Base-by-base conservation (phyloP, 1,140 invertebrate genomes). In the Drosophila albomicans region DNA sequence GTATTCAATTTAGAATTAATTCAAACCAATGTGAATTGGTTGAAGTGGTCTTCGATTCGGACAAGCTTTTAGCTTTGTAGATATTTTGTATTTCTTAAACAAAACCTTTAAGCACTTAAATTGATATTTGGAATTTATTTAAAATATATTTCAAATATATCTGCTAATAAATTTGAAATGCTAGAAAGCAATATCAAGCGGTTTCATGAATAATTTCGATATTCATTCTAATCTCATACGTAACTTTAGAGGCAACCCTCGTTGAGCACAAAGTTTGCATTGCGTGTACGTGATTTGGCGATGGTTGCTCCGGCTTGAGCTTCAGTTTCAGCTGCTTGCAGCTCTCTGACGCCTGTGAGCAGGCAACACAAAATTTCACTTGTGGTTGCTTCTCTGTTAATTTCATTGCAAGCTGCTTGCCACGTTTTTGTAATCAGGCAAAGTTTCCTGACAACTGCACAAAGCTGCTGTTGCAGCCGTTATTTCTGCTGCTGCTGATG, bases 351-450 rank as follows among this genome's bases (percentile, higher is more conserved):
- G 76, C 77, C 71, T 75, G 25, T 20, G 38, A 72, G 57, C 43
- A 79, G 72, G 84, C 79, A 87, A 79, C 82, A 78, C 58, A 77
- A 25, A 82, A 88, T 87, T 88, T 87, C 78, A 85, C 77, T 87
- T 88, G 82, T 82, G 82, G 82, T 86, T 79, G 79, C 79, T 63
- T 88, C 72, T 77, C 79, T 87, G 79, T 88, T 87, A 87, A 87
- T 87, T 87, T 88, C 84, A 74, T 68, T 74, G 82, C 82, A 77
- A 79, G 76, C 84, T 70, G 66, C 61, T 78, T 76, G 78, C 84
- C 82, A 86, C 82, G 82, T 82, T 87, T 87, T 88, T 80, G 84
- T 87, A 87, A 87, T 87, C 82, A 87, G 76, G 79, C 84, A 87
- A 87, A 87, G 76, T 87, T 87, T 87, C 62, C 72, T 82, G 84